A percentile compares a stretch with the other conserved stretches of the same genome.
Conservation (phyloP, 92 coral and sea anemone species). For the Parazoanthus darwini region DNA sequence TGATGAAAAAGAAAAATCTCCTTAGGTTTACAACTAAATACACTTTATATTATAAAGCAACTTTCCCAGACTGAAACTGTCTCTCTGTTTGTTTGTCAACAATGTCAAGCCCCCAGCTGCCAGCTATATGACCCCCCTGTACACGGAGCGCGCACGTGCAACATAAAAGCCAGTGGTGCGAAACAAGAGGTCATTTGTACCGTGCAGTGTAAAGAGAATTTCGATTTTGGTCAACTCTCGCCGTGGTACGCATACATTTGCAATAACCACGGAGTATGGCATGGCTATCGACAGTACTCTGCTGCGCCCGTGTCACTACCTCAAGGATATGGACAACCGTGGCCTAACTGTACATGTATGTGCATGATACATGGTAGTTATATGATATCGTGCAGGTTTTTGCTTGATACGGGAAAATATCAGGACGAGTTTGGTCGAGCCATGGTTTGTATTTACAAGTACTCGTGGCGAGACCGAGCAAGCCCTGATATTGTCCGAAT, state of each 20-base stretch:
- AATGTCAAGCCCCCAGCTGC: slow-evolving; percentile 51
- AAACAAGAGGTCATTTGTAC: slow-evolving; percentile 56
- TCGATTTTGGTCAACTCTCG: slow-evolving; percentile 47
- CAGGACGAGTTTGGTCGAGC: too few species aligned
- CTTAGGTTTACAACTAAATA: too few species aligned
- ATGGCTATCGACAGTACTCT: slow-evolving; percentile 48
- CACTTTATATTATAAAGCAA: neutral
- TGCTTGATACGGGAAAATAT: too few species aligned
- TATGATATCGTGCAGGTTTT: too few species aligned
- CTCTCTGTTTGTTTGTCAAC: neutral
- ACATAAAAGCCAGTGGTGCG: slow-evolving; percentile 46
- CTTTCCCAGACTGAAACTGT: neutral
- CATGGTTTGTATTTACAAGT: too few species aligned
- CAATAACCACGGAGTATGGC: slow-evolving; percentile 56
- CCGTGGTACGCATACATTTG: slow-evolving; percentile 53
- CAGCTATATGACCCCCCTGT: slow-evolving; percentile 64
- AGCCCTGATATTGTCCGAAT: too few species aligned
- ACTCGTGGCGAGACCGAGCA: too few species aligned
- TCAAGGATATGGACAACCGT: slow-evolving; percentile 43
- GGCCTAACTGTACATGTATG: slow-evolving; percentile 71
- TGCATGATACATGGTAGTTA: neutral
- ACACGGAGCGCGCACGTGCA: slow-evolving; percentile 64
- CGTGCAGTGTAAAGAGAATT: slow-evolving; percentile 55
- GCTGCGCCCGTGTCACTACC: slow-evolving; percentile 8
- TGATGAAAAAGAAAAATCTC: too few species aligned